A percentile compares a stretch with the other conserved stretches of the same genome.
phyloP scores from a whole-genome alignment of 2,113 vertebrate species.

The Polyodon spathula region DNA sequence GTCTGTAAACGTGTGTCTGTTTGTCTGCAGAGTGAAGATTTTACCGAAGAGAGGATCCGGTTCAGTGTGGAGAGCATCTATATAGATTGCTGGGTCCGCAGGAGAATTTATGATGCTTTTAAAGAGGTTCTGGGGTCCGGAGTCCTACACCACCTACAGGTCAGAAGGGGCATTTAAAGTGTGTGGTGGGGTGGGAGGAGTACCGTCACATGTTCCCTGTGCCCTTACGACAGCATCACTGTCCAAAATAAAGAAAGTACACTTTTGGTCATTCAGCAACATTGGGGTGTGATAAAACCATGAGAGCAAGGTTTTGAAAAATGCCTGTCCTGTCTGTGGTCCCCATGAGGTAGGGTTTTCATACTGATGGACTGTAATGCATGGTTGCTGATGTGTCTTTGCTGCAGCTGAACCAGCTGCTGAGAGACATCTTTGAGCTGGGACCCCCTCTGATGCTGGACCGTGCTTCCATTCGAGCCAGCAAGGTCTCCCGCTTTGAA shows the following conservation, averaged over 20 bases:
- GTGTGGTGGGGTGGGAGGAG: neutral
- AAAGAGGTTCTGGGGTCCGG: conserved; percentile 83
- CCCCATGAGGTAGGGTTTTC: no score
- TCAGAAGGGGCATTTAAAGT: conserved; percentile 24
- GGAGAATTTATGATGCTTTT: conserved; percentile 75
- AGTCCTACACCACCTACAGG: conserved; percentile 86
- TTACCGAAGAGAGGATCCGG: conserved; percentile 74
- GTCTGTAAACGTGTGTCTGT: neutral
- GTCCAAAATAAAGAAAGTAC: no score
- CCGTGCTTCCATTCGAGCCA: conserved; percentile 58
- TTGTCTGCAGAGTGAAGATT: conserved; percentile 57
- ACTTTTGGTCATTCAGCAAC: no score
- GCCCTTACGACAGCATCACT: no score
- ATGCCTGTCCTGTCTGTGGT: no score
- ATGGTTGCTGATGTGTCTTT: neutral
- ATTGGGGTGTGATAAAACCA: no score
- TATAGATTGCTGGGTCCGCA: conserved; percentile 83
- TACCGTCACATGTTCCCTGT: no score
- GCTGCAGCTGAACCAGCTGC: conserved; percentile 75
- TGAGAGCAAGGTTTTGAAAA: no score
- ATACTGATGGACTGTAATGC: no score
- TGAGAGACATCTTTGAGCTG: conserved; percentile 84
- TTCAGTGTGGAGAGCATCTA: conserved; percentile 84
- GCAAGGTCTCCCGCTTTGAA: conserved; percentile 82
- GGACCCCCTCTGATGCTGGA: conserved; percentile 80